Evolutionary conservation across 1,140 invertebrate species (phyloP).

Genomic region (Trinorchestia longiramus): DNA sequence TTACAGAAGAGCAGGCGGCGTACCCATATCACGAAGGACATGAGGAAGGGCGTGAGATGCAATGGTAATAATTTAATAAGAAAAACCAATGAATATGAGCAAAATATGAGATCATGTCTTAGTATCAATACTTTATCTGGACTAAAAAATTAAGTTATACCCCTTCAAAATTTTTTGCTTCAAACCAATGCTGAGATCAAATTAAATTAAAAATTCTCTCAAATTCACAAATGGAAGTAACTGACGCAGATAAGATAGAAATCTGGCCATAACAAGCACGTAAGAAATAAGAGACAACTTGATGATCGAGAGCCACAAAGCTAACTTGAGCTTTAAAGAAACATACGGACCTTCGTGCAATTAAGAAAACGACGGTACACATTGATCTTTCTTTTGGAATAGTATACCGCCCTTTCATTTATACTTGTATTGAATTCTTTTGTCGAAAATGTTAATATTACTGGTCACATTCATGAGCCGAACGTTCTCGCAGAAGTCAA

Average conservation of each 20-base stretch:
- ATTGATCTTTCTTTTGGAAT: background rate
- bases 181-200: background rate
- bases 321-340: background rate
- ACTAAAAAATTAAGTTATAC: background rate
- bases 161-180: background rate
- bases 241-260: background rate
- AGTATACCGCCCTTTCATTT: background rate
- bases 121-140: background rate
- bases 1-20: background rate
- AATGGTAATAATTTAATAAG: background rate
- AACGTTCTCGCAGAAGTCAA: background rate
- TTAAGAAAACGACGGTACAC: background rate
- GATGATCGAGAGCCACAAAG: background rate
- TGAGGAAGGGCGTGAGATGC: background rate
- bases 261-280: background rate
- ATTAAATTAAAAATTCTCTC: background rate
- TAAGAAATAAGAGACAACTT: background rate
- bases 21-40: background rate
- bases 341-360: background rate
- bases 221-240: background rate
- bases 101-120: background rate
- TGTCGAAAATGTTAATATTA: background rate
- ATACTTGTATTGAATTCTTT: background rate
- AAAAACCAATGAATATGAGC: background rate
- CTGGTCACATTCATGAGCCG: background rate